Evolutionary conservation across 2,888 invertebrate genomes (phyloP).

Genomic region (Notocelia uddmanniana): DNA sequence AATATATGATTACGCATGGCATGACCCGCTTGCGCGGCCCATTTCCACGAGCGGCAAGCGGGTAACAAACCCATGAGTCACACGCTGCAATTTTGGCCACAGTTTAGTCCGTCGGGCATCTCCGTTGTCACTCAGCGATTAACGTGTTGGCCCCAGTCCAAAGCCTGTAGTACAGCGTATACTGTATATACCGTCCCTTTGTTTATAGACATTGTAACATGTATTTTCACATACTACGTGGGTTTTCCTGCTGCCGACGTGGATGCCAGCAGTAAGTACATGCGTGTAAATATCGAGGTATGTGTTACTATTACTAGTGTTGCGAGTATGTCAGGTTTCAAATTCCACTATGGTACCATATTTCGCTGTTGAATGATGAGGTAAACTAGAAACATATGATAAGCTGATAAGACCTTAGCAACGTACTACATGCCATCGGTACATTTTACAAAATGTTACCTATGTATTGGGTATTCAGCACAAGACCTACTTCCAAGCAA

Average conservation of each 20-base stretch:
- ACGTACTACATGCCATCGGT: neutral
- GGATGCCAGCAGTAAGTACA: conserved; percentile 17
- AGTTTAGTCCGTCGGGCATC: conserved; percentile 57
- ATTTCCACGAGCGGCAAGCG: conserved; percentile 35
- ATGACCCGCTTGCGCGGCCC: conserved; percentile 30
- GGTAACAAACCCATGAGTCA: conserved; percentile 60
- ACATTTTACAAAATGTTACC: conserved; percentile 1
- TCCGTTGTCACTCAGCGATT: conserved; percentile 63
- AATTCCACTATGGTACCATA: neutral
- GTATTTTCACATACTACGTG: conserved; percentile 37
- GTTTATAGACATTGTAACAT: conserved; percentile 39
- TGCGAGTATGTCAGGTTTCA: neutral
- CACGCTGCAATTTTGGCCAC: conserved; percentile 53
- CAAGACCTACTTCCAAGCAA: neutral
- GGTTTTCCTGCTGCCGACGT: conserved; percentile 30
- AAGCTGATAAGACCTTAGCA: conserved; percentile 13
- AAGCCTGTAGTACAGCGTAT: conserved; percentile 54
- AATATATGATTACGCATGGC: conserved; percentile 33
- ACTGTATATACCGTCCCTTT: conserved; percentile 34
- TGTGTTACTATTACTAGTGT: neutral
- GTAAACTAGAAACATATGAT: conserved; percentile 7
- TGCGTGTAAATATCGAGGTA: conserved; percentile 10
- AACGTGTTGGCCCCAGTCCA: conserved; percentile 68
- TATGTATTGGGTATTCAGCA: neutral
- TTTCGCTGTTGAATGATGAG: conserved; percentile 13